These are phyloP conservation scores for Taphrorychus bicolor DNA, from an alignment of 2,888 invertebrate species.

Conservation along the genomic window DNA sequence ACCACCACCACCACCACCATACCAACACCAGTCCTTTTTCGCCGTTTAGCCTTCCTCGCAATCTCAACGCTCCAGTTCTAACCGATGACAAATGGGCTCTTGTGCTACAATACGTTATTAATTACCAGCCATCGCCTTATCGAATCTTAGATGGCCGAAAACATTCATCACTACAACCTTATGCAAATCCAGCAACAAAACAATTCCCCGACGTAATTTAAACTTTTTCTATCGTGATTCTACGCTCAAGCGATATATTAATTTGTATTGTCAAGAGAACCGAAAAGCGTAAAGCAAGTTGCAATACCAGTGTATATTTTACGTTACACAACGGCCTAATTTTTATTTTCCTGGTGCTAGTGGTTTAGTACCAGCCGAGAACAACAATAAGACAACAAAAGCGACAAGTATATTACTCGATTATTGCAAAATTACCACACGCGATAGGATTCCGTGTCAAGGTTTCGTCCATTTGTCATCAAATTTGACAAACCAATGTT, in stretches of 20 bases:
- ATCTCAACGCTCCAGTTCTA: too few species aligned
- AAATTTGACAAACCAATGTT: not conserved
- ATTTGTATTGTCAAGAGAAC: constrained; percentile 39
- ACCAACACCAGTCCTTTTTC: too few species aligned
- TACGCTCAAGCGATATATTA: constrained; percentile 31
- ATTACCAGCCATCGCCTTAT: not conserved
- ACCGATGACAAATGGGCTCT: too few species aligned
- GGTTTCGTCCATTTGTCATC: constrained; percentile 34
- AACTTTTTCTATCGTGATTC: constrained; percentile 32
- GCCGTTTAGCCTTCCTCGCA: too few species aligned
- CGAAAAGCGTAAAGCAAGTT: constrained; percentile 35
- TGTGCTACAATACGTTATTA: not conserved
- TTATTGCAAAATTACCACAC: constrained; percentile 21
- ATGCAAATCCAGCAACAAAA: constrained; percentile 28
- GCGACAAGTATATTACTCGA: constrained; percentile 22
- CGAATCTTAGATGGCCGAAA: not conserved
- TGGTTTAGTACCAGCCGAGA: constrained; percentile 17
- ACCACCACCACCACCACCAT: too few species aligned
- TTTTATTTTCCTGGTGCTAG: constrained; percentile 24
- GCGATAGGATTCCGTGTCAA: constrained; percentile 33
- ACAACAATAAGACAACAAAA: constrained; percentile 30
- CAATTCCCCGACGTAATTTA: constrained; percentile 24
- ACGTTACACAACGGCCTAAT: constrained; percentile 28
- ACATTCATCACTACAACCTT: not conserved
- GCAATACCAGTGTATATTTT: constrained; percentile 21